Conservation (phyloP, 2,888 invertebrate genomes). For the Pterostichus niger region DNA sequence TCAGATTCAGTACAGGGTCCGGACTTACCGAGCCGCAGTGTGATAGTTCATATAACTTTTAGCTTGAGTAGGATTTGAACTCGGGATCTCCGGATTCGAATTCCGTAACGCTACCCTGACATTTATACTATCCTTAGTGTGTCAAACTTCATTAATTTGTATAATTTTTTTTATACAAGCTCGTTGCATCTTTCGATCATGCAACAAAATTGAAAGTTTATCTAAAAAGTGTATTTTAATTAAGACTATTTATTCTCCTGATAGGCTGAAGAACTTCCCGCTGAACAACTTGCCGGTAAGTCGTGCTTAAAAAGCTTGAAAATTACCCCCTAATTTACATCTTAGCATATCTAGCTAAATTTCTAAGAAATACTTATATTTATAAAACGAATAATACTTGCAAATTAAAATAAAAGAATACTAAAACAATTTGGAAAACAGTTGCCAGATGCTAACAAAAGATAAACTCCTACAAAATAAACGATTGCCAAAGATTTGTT, state of each 20-base stretch:
- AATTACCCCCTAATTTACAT: not conserved
- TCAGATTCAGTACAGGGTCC: too few relatives aligned
- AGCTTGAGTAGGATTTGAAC: too few relatives aligned
- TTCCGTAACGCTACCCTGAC: too few relatives aligned
- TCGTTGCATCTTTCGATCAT: too few relatives aligned
- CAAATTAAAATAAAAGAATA: constrained; percentile 18
- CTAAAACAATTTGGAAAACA: not conserved
- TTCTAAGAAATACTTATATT: not conserved
- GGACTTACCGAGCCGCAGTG: too few relatives aligned
- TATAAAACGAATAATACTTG: not conserved
- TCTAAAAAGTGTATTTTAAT: not conserved
- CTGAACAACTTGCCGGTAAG: constrained; percentile 95
- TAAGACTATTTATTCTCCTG: constrained; percentile 72
- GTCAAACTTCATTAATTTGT: too few relatives aligned
- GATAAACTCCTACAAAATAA: constrained; percentile 14
- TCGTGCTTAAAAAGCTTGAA: constrained; percentile 69
- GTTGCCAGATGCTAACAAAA: constrained; percentile 24
- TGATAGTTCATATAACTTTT: too few relatives aligned
- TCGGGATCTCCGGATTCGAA: too few relatives aligned
- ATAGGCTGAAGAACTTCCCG: constrained; percentile 93
- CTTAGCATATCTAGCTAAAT: not conserved
- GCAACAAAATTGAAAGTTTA: too few relatives aligned
- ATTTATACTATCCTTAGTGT: too few relatives aligned
- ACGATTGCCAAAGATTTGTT: constrained; percentile 39
- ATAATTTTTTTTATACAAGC: too few relatives aligned